Percentiles rank a stretch among this genome's conserved stretches.
Evolutionary conservation across 37 sponge, comb jelly and placozoan genomes (phyloP).

Genomic region (Bolinopsis microptera): DNA sequence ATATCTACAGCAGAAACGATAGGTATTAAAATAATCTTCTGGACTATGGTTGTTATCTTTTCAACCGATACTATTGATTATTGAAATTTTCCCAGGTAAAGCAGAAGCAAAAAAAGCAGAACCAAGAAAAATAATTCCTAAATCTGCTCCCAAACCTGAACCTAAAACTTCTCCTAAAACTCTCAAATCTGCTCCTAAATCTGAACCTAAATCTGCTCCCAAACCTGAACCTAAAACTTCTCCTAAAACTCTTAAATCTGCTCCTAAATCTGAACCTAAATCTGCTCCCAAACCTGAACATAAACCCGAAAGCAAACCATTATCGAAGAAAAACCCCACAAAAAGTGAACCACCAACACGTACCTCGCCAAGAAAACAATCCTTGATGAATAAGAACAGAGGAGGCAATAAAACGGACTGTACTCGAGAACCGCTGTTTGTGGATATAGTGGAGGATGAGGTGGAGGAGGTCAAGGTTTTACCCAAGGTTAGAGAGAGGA

Average conservation of each 20-base stretch:
- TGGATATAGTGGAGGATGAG: neutral
- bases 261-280: neutral
- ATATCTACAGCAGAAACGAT: too few relatives aligned
- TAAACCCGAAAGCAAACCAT: neutral
- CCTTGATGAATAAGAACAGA: neutral
- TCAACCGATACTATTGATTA: too few relatives aligned
- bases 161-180: too few relatives aligned
- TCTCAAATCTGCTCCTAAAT: too few relatives aligned
- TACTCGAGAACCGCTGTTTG: constrained; percentile 2
- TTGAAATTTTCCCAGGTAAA: constrained; percentile 56
- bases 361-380: neutral
- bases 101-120: constrained; percentile 14
- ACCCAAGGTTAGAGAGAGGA: neutral
- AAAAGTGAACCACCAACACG: neutral
- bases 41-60: too few relatives aligned
- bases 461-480: neutral
- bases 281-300: neutral
- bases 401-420: neutral
- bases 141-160: too few relatives aligned
- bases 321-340: neutral
- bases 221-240: too few relatives aligned
- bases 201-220: too few relatives aligned
- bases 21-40: too few relatives aligned
- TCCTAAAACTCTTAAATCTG: too few relatives aligned
- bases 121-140: too few relatives aligned